Conservation (phyloP, 2,113 vertebrate genomes). For the Apodemus sylvaticus region DNA sequence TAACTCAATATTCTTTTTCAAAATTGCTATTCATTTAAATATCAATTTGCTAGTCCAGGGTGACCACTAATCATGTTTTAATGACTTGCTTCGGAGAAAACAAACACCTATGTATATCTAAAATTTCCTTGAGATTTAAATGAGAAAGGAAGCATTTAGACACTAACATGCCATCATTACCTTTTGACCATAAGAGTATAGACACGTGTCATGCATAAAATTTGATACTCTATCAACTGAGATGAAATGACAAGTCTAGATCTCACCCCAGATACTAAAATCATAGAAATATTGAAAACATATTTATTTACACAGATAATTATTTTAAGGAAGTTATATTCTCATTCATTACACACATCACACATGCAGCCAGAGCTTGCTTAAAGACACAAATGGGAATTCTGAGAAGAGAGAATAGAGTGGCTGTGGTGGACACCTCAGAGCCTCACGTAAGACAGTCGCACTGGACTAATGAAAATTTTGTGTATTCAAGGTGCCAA, state of each 20-base stretch:
- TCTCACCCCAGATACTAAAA: not conserved
- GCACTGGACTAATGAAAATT: rapidly evolving
- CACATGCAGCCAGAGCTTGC: not conserved
- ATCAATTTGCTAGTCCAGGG: not conserved
- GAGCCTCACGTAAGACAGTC: not conserved
- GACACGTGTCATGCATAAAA: not conserved
- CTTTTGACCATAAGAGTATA: not conserved
- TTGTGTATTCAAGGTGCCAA: rapidly evolving
- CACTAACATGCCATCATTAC: not conserved
- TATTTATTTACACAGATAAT: not conserved
- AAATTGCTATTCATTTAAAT: slow-evolving; percentile 3
- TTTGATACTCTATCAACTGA: not conserved
- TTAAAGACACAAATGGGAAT: not conserved
- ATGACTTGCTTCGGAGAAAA: not conserved
- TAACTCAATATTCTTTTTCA: not conserved
- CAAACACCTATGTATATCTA: not conserved
- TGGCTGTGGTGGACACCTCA: rapidly evolving
- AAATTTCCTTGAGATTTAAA: slow-evolving; percentile 12
- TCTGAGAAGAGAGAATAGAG: not conserved
- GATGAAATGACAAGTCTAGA: not conserved
- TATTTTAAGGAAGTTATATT: not conserved
- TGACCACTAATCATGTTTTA: not conserved
- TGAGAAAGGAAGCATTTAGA: not conserved
- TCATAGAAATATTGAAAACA: not conserved
- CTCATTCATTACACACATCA: not conserved